Conservation (phyloP, 92 coral and sea anemone species). For the Siderastrea radians region DNA sequence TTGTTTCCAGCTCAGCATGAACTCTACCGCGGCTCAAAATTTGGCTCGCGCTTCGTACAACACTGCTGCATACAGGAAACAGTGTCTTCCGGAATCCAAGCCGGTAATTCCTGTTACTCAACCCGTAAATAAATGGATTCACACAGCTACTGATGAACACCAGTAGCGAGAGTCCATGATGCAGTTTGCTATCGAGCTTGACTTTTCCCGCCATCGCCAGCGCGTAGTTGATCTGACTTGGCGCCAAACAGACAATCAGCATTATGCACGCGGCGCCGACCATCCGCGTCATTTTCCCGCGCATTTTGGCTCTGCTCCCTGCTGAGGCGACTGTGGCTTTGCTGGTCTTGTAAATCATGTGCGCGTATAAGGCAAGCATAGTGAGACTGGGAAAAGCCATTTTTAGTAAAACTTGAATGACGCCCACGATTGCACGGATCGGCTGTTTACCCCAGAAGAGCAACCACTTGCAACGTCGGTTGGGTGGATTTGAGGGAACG, state of each 20-base stretch:
- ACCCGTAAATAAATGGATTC: constrained; percentile 44
- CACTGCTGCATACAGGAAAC: constrained; percentile 38
- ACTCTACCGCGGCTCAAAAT: constrained; percentile 6
- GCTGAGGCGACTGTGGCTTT: constrained; percentile 9
- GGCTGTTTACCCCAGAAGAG: constrained; percentile 13
- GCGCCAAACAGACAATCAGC: constrained; percentile 32
- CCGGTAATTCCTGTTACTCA: constrained; percentile 39
- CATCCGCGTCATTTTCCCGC: constrained; percentile 46
- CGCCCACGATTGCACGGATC: constrained; percentile 17
- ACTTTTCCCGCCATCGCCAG: constrained; percentile 39
- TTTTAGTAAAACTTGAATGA: constrained; percentile 28
- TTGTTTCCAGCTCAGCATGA: not conserved
- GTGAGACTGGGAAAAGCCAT: constrained; percentile 32
- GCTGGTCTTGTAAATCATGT: constrained; percentile 37
- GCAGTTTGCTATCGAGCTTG: constrained; percentile 8
- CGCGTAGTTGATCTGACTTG: constrained; percentile 49
- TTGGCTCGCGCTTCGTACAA: not conserved
- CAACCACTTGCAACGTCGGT: constrained; percentile 40
- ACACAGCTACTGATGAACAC: constrained; percentile 39
- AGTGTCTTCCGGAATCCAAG: constrained; percentile 8
- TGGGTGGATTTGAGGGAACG: constrained; percentile 34
- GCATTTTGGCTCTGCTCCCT: constrained; percentile 46
- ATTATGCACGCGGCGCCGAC: constrained; percentile 19
- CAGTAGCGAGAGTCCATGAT: constrained; percentile 33
- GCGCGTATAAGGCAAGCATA: constrained; percentile 25